Percentiles rank a stretch among this genome's conserved stretches.
Conservation (phyloP, 2,888 invertebrate species). For the Epinotia brunnichana region DNA sequence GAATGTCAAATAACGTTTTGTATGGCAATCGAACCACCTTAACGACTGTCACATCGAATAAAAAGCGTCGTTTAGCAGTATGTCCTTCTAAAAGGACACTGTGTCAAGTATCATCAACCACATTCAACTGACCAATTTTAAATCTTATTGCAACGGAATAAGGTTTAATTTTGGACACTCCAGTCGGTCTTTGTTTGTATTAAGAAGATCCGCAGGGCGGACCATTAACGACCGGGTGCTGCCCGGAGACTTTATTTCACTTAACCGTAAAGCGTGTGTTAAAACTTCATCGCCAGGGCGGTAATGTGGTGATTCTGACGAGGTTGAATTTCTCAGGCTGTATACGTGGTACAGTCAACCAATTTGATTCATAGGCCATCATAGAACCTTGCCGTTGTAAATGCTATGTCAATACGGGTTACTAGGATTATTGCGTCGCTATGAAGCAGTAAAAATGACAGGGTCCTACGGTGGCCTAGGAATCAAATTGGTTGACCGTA, state of each 20-base stretch:
- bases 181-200: neutral
- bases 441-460: too few species aligned
- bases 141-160: neutral
- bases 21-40: too few species aligned
- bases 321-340: neutral
- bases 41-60: neutral
- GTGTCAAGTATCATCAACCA: neutral
- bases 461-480: too few species aligned
- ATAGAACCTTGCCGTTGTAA: too few species aligned
- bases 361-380: too few species aligned
- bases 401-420: too few species aligned
- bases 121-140: neutral
- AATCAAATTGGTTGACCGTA: too few species aligned
- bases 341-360: too few species aligned
- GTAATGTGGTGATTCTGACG: slow-evolving; percentile 16
- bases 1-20: too few species aligned
- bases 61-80: neutral
- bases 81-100: slow-evolving; percentile 3
- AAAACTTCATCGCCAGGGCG: slow-evolving; percentile 43
- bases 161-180: neutral
- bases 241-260: slow-evolving; percentile 39
- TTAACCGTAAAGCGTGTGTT: slow-evolving; percentile 34
- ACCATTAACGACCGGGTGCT: slow-evolving; percentile 26
- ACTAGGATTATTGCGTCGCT: too few species aligned
- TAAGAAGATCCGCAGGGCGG: slow-evolving; percentile 13